phyloP scores from a whole-genome alignment of 2,797 vertebrate genomes.

The Helarctos malayanus region DNA sequence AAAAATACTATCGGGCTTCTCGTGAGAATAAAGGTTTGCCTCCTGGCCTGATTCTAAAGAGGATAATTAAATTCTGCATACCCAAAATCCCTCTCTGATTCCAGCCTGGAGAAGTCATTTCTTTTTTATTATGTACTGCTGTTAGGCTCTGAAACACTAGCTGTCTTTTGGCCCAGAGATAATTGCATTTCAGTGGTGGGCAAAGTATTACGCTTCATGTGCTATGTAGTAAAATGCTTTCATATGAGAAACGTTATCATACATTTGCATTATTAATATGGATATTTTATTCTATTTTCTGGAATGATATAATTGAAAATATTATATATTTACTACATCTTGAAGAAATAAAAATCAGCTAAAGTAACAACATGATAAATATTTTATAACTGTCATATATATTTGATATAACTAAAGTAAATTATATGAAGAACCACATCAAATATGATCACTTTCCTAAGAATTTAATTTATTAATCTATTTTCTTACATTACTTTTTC shows the following conservation, averaged over 20 bases:
- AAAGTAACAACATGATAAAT: not conserved
- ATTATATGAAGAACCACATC: not conserved
- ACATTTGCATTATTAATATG: slow-evolving; percentile 61
- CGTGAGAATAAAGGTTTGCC: slow-evolving; percentile 9
- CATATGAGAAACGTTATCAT: slow-evolving; percentile 35
- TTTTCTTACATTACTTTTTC: not conserved
- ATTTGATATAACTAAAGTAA: slow-evolving; percentile 53
- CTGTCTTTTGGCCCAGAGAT: not conserved
- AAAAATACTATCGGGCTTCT: slow-evolving; percentile 5
- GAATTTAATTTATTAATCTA: not conserved
- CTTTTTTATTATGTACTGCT: not conserved
- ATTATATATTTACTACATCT: not conserved
- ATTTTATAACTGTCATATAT: slow-evolving; percentile 48
- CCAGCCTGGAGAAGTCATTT: slow-evolving; percentile 27
- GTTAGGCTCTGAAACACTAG: slow-evolving; percentile 1
- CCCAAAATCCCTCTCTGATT: slow-evolving; percentile 6
- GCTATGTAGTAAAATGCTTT: slow-evolving; percentile 30
- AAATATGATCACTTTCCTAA: slow-evolving; percentile 58
- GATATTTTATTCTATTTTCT: slow-evolving; percentile 47
- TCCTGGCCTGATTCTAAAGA: slow-evolving; percentile 38
- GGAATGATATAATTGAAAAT: slow-evolving; percentile 37
- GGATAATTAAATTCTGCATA: not conserved
- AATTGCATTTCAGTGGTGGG: slow-evolving; percentile 43
- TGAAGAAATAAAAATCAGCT: slow-evolving; percentile 56
- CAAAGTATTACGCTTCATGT: not conserved